phyloP scores from a whole-genome alignment of 2,113 vertebrate genomes.

The Sula dactylatra region DNA sequence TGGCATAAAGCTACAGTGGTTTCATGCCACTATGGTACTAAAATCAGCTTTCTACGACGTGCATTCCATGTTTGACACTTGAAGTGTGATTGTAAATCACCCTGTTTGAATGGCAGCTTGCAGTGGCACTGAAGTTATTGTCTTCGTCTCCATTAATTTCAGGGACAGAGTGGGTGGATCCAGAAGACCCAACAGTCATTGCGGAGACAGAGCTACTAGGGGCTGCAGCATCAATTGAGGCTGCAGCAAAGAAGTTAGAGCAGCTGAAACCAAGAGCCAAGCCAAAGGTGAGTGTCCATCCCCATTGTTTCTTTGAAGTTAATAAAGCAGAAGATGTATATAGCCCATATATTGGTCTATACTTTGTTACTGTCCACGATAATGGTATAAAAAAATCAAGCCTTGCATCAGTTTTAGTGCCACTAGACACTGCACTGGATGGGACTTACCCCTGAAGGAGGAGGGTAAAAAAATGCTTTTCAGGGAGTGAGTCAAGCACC shows the following conservation, averaged over 20 bases:
- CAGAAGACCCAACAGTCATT: slow-evolving; percentile 95
- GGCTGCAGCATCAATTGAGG: slow-evolving; percentile 96
- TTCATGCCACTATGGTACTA: neutral
- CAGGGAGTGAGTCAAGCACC: neutral
- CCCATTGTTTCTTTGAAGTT: neutral
- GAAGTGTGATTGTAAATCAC: neutral
- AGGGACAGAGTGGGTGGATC: slow-evolving; percentile 96
- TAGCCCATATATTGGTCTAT: neutral
- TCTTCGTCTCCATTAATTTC: slow-evolving; percentile 50
- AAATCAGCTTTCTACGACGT: neutral
- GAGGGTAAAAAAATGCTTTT: neutral
- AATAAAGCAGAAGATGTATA: neutral
- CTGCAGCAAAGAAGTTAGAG: slow-evolving; percentile 97
- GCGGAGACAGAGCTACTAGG: slow-evolving; percentile 95
- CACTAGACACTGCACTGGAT: neutral
- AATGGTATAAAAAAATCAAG: neutral
- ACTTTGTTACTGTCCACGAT: neutral
- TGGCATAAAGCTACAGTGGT: neutral
- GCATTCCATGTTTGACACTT: neutral
- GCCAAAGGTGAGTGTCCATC: slow-evolving; percentile 85
- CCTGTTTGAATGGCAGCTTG: neutral
- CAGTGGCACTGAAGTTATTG: slow-evolving; percentile 1
- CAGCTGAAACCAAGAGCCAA: slow-evolving; percentile 97
- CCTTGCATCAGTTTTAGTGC: neutral
- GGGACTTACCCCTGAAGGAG: neutral